Evolutionary conservation across 1,140 invertebrate species (phyloP).

Genomic region (Leptonema lineaticorne): DNA sequence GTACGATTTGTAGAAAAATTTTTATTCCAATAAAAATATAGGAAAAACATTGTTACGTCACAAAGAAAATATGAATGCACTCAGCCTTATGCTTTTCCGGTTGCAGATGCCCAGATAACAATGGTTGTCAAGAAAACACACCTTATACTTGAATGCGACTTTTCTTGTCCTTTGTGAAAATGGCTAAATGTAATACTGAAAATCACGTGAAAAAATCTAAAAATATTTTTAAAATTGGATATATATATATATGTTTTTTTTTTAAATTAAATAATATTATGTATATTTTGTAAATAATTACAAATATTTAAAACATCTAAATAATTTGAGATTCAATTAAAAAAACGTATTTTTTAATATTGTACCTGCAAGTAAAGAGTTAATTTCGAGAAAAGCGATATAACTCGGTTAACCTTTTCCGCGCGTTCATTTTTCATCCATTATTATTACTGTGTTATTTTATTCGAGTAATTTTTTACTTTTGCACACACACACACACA

Average conservation of each 20-base stretch:
- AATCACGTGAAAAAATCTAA: neutral
- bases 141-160: neutral
- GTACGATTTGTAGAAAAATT: no score
- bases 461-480: neutral
- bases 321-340: neutral
- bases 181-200: no score
- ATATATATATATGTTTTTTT: neutral
- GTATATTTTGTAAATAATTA: neutral
- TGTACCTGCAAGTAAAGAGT: no score
- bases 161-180: neutral
- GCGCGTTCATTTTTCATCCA: no score
- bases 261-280: no score
- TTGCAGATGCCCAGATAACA: constrained; percentile 21
- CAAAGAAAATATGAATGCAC: constrained; percentile 19
- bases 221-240: neutral
- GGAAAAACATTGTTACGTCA: neutral
- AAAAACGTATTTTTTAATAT: no score
- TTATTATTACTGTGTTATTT: no score
- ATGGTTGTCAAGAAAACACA: constrained; percentile 25
- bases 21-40: neutral
- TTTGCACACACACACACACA: no score
- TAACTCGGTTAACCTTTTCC: no score
- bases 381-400: no score
- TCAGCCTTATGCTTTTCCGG: constrained; percentile 21
- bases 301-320: neutral